Evolutionary conservation across 2,888 invertebrate genomes (phyloP).

Genomic region (Athalia circularis): DNA sequence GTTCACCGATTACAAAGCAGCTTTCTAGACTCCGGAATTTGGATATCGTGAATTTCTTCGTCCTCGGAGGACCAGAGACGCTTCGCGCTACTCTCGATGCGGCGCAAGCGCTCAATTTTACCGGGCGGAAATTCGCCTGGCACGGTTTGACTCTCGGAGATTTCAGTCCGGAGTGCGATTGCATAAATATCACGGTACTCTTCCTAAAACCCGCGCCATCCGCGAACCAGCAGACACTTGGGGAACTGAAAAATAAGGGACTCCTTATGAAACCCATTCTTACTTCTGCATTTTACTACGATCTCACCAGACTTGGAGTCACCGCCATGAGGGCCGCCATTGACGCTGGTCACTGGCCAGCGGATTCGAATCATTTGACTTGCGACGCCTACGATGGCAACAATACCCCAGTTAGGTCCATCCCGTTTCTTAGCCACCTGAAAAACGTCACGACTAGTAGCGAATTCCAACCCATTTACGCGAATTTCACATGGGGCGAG

Average conservation of each 20-base stretch:
- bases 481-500: constrained; percentile 62
- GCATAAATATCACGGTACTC: constrained; percentile 86
- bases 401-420: constrained; percentile 83
- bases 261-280: constrained; percentile 61
- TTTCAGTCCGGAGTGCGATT: constrained; percentile 81
- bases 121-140: constrained; percentile 92
- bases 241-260: constrained; percentile 57
- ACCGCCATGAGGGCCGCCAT: constrained; percentile 66
- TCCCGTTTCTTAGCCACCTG: constrained; percentile 77
- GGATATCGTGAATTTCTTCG: constrained; percentile 93
- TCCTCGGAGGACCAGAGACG: constrained; percentile 84
- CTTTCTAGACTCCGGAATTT: constrained; percentile 84
- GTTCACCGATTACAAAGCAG: constrained; percentile 80
- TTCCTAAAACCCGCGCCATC: constrained; percentile 85
- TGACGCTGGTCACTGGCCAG: constrained; percentile 83
- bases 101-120: constrained; percentile 85
- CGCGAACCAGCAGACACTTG: constrained; percentile 78
- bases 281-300: constrained; percentile 88
- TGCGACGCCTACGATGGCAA: constrained; percentile 88
- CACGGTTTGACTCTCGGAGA: constrained; percentile 87
- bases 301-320: constrained; percentile 76
- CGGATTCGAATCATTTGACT: constrained; percentile 81
- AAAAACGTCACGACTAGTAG: constrained; percentile 50
- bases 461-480: constrained; percentile 61
- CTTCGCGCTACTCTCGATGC: constrained; percentile 83